Evolutionary conservation across 2,888 invertebrate species (phyloP).

Genomic region (Chirona hameri): DNA sequence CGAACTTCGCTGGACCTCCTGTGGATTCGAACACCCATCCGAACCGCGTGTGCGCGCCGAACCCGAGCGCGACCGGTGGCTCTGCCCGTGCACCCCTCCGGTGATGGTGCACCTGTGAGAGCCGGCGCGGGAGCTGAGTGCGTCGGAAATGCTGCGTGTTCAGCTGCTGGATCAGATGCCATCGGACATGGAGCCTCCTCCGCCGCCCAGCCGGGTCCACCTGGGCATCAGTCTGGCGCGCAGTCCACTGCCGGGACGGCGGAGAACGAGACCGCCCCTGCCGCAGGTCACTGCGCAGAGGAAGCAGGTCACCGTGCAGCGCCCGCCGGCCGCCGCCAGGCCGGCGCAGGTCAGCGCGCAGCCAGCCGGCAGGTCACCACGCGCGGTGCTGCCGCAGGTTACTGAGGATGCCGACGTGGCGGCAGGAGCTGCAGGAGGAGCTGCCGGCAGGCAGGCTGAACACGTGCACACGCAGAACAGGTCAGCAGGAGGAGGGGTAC

Average conservation of each 20-base stretch:
- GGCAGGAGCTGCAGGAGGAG: no score
- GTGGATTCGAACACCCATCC: no score
- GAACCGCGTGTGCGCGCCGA: no score
- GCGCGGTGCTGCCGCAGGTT: not conserved
- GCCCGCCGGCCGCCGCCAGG: not conserved
- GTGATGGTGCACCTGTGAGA: no score
- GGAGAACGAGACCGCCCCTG: not conserved
- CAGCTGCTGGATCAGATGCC: slow-evolving; percentile 3
- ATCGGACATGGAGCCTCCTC: slow-evolving; percentile 13
- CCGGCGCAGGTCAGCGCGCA: not conserved
- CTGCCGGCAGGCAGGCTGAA: no score
- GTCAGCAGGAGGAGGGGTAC: no score
- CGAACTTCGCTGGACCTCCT: no score
- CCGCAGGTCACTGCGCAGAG: not conserved
- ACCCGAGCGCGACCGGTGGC: no score
- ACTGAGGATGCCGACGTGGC: no score
- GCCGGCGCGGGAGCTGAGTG: no score
- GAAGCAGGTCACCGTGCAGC: not conserved
- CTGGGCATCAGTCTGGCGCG: not conserved
- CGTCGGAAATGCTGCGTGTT: not conserved
- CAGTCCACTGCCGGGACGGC: not conserved
- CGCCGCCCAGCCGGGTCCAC: slow-evolving; percentile 6
- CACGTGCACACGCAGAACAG: no score
- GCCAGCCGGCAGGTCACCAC: not conserved
- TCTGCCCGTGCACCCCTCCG: no score